These are phyloP conservation scores for Amphiduros pacificus DNA, from an alignment of 2,888 invertebrate species.

Conservation along the genomic window DNA sequence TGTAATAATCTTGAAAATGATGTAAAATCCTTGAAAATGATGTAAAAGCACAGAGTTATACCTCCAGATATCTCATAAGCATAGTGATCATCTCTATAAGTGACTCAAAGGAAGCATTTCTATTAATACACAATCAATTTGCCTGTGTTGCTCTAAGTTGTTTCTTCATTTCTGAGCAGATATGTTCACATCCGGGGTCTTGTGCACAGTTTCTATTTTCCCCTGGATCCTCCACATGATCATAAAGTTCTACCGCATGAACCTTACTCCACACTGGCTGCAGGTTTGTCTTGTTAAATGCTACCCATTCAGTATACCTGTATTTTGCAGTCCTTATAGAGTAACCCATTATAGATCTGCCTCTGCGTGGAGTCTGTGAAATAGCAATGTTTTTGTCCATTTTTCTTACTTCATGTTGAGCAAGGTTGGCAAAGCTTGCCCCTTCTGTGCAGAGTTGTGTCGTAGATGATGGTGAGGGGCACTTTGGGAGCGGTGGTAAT, in stretches of 20 bases:
- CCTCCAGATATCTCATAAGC: no score
- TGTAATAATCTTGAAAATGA: no score
- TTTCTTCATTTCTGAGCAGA: no score
- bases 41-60: no score
- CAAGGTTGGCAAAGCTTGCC: conserved; percentile 31
- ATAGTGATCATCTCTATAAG: no score
- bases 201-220: conserved; percentile 6
- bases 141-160: no score
- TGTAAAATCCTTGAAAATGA: no score
- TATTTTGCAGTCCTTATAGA: conserved; percentile 29
- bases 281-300: conserved; percentile 11
- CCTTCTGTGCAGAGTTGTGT: conserved; percentile 34
- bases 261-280: conserved; percentile 4
- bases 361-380: conserved; percentile 28
- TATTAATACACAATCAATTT: no score
- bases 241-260: conserved; percentile 6
- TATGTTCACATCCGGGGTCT: no score
- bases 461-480: conserved; percentile 8
- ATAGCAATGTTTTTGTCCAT: conserved; percentile 31
- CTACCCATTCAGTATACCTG: conserved; percentile 38
- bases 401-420: conserved; percentile 37
- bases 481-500: background rate
- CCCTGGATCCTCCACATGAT: conserved; percentile 1
- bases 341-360: conserved; percentile 33
- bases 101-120: no score